Evolutionary conservation across 2,113 vertebrate genomes (phyloP).

Genomic region (Sarotherodon lohbergeri): DNA sequence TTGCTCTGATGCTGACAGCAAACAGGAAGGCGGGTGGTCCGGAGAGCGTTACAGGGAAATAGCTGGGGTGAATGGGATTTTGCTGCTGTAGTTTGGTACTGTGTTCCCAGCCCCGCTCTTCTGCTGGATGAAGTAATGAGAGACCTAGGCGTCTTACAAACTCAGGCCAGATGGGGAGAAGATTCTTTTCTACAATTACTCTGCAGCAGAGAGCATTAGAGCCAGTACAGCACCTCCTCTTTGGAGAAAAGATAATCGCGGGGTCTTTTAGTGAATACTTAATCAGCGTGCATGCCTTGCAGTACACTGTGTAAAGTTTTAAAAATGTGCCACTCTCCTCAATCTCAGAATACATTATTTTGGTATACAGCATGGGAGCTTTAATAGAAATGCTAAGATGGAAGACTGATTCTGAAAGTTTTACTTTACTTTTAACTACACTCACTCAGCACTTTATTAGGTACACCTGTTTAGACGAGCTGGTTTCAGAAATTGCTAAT

Average conservation of each 20-base stretch:
- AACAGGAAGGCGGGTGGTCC: conserved; percentile 58
- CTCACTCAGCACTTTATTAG: neutral
- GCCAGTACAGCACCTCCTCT: conserved; percentile 17
- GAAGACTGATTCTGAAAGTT: neutral
- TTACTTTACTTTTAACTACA: neutral
- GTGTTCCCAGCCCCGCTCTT: conserved; percentile 34
- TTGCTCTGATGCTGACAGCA: conserved; percentile 43
- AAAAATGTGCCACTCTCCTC: neutral
- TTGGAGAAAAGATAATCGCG: conserved; percentile 32
- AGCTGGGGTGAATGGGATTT: conserved; percentile 37
- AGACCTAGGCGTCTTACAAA: conserved; percentile 59
- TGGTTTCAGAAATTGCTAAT: neutral
- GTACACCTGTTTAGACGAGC: neutral
- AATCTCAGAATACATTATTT: neutral
- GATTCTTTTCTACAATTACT: conserved; percentile 55
- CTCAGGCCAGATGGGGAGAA: conserved; percentile 69
- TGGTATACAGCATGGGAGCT: neutral
- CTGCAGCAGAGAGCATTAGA: conserved; percentile 39
- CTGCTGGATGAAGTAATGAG: conserved; percentile 60
- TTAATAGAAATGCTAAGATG: neutral
- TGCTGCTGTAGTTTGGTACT: conserved; percentile 33
- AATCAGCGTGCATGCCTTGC: conserved; percentile 29
- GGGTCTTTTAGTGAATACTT: conserved; percentile 22
- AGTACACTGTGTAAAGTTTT: neutral
- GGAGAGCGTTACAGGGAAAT: conserved; percentile 28